A percentile compares a stretch with the other conserved stretches of the same genome.
Conservation (phyloP, 92 coral and sea anemone species). For the Meandrina meandrites region DNA sequence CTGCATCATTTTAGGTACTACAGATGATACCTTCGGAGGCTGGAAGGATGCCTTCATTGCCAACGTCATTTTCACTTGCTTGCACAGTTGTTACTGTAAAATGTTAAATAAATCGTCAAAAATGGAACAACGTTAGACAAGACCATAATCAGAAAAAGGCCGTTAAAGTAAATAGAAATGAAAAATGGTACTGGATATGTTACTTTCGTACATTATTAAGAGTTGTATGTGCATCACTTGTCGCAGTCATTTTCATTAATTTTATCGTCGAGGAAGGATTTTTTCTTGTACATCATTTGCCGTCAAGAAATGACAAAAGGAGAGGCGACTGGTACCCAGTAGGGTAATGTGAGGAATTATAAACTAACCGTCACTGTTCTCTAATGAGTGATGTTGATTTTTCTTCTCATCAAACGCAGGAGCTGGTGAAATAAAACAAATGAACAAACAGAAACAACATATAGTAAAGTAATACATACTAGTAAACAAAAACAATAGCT, state of each 20-base stretch:
- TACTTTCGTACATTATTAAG: no score
- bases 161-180: no score
- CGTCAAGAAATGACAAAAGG: not conserved
- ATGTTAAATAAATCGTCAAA: not conserved
- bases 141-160: not conserved
- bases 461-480: not conserved
- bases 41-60: constrained; percentile 20
- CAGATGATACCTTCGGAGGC: constrained; percentile 31
- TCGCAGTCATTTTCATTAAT: no score
- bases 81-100: constrained; percentile 5
- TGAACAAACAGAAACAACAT: not conserved
- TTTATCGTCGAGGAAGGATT: not conserved
- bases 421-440: not conserved
- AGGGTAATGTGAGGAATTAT: no score
- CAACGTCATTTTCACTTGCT: constrained; percentile 10
- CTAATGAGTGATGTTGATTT: not conserved
- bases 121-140: not conserved
- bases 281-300: not conserved
- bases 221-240: no score
- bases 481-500: not conserved
- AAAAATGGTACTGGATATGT: no score
- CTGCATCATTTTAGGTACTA: not conserved
- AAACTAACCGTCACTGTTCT: constrained; percentile 5
- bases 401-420: constrained; percentile 18
- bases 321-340: not conserved